Evolutionary conservation across 1,140 invertebrate species (phyloP), one percentile per base, ranked within the genome.

Genomic region (Bombus huntii): DNA sequence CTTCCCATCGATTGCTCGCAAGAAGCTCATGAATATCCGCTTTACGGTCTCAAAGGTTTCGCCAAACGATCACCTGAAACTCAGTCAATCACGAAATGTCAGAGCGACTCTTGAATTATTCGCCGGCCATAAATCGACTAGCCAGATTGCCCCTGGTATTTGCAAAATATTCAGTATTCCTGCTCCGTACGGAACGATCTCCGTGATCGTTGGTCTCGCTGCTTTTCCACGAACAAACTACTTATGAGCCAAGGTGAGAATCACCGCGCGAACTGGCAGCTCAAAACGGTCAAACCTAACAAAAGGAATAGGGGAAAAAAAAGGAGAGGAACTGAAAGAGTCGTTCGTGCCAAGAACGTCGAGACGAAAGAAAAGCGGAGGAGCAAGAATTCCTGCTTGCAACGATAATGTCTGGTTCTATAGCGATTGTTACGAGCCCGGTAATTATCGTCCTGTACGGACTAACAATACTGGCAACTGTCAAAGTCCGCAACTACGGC

Each of bases 391-490:
- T 83, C 81, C 57, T 70, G 68, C 34, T 47, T 70, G 31, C 65
- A 70, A 88, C 76, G 75, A 90, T 90, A 83, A 81, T 84, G 72
- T 79, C 39, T 39, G 65, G 71, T n/a, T 70, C 88, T 73, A 74
- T 83, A 57, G 42, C 68, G 66, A 65, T 75, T 81, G 89, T 84
- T 88, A 81, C 89, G 10, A 44, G 85, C 77, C 78, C 79, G 74
- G 87, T 90, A 93, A 92, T 93, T 93, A 93, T 92, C 92, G 87
- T 91, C 86, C 85, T 91, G 85, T 88, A 79, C 57, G 72, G 85
- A 83, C 86, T 85, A 91, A 90, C 90, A 88, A 89, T 89, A 87
- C 90, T 89, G 80, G 88, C 87, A 83, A 92, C 92, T 93, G 92
- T 92, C 91, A 87, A 93, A 92, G 87, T 73, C 78, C 65, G 74